Base-by-base conservation (phyloP, 2,888 invertebrate genomes). In the Achlya flavicornis region DNA sequence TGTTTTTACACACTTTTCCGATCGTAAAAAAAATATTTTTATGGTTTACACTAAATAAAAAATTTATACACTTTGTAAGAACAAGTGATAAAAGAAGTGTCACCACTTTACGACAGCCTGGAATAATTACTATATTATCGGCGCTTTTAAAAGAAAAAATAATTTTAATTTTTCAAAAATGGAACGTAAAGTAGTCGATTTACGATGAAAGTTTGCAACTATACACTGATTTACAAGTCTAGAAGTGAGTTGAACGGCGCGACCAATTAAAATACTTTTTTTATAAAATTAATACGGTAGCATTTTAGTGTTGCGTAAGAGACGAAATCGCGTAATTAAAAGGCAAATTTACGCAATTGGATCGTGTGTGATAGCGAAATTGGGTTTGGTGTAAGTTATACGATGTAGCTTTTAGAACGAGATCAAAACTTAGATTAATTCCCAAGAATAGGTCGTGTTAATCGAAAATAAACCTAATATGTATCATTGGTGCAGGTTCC, bases 221-320 rank as follows among this genome's bases (percentile, higher is more conserved):
- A 69, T 75, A 68, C 64, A 67, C 81, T 86, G 85, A 88, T 85
- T 87, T 86, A 87, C 81, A 78, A 74, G 75, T 77, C 77, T 69
- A 62, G 66, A 64, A 64, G 63, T 75, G 78, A 77, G 72, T 74
- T 66, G 77, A 79, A 70, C 72, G 72, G 67, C 71, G 65, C 62
- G 67, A 68, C 78, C 83, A 87, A 87, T 88, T 86, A 87, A 84
- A 82, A 69, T 61, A 60, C 76, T 79, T 71, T 79, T 82, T 83
- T 76, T 75, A 73, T 79, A 80, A 79, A 89, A 87, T 90, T 89
- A 89, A 89, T 89, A 87, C 88, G 83, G 89, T 87, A 87, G 87
- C 87, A 78, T 76, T 81, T 74, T 77, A 78, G 77, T 71, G 77
- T 90, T 89, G 80, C 81, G 81, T 77, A 87, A 92, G 75, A 53